These are phyloP conservation scores for Cantharis nigra DNA, from an alignment of 2,888 invertebrate species.

Conservation along the genomic window DNA sequence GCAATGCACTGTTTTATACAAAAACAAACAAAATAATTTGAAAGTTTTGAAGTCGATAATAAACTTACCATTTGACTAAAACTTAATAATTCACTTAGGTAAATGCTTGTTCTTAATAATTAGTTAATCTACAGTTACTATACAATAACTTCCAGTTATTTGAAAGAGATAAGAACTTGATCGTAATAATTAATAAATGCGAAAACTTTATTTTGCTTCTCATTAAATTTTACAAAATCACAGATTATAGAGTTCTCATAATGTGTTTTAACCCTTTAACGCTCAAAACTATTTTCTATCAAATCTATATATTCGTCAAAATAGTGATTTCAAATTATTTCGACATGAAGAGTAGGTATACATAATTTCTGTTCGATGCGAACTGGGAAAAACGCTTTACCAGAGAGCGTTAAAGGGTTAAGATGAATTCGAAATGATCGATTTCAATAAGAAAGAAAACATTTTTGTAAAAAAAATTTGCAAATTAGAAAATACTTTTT, in stretches of 20 bases:
- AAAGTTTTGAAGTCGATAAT: neutral
- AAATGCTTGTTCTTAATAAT: neutral
- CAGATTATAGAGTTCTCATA: neutral
- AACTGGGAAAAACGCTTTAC: too few relatives aligned
- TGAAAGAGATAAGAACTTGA: slow-evolving; percentile 16
- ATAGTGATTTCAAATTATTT: too few relatives aligned
- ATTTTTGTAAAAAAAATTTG: too few relatives aligned
- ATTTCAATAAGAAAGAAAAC: too few relatives aligned
- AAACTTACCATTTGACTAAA: neutral
- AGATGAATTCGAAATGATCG: neutral
- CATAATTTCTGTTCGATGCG: too few relatives aligned
- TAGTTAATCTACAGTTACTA: slow-evolving; percentile 8
- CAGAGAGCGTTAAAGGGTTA: too few relatives aligned
- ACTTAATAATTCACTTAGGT: neutral
- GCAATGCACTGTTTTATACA: neutral
- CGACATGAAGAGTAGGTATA: too few relatives aligned
- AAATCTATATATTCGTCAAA: too few relatives aligned
- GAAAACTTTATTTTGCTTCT: slow-evolving; percentile 4
- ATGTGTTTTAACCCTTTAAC: too few relatives aligned
- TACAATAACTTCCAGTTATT: slow-evolving; percentile 14
- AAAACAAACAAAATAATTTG: neutral
- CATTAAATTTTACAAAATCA: slow-evolving; percentile 1
- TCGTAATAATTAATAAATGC: neutral
- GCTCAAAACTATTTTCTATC: too few relatives aligned
- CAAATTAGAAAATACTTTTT: too few relatives aligned